These are phyloP conservation scores for Muntiacus reevesi DNA, from an alignment of 2,113 vertebrate species.

Conservation along the genomic window DNA sequence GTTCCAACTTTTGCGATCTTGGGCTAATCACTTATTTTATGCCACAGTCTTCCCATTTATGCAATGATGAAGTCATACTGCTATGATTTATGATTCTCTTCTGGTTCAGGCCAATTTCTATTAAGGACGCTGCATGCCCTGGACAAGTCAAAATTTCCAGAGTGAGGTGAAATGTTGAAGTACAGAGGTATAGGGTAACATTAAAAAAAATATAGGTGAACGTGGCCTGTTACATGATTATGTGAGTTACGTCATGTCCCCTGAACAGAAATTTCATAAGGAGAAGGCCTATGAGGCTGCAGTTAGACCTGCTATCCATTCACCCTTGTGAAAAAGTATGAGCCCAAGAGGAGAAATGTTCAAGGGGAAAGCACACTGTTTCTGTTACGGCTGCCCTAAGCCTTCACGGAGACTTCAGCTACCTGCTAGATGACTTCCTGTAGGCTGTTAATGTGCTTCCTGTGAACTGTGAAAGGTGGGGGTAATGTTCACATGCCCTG, in stretches of 20 bases:
- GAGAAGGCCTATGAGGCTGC: not conserved
- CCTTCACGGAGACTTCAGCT: not conserved
- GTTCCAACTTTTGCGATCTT: slow-evolving; percentile 49
- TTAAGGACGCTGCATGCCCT: slow-evolving; percentile 10
- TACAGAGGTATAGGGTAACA: slow-evolving; percentile 12
- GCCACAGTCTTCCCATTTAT: slow-evolving; percentile 19
- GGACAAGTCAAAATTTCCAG: slow-evolving; percentile 53
- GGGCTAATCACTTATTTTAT: slow-evolving; percentile 33
- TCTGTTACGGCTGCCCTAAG: not conserved
- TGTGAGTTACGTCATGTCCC: slow-evolving; percentile 31
- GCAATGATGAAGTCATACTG: slow-evolving; percentile 41
- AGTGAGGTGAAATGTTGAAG: slow-evolving; percentile 19
- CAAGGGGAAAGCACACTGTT: slow-evolving; percentile 9
- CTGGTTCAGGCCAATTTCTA: slow-evolving; percentile 41
- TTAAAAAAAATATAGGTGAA: slow-evolving; percentile 22
- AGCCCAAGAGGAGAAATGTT: not conserved
- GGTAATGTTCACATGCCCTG: not conserved
- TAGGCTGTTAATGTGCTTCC: not conserved
- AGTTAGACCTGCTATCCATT: not conserved
- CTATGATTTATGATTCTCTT: slow-evolving; percentile 57
- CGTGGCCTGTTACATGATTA: not conserved
- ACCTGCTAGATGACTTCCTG: not conserved
- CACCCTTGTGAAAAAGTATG: not conserved
- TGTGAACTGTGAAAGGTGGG: not conserved
- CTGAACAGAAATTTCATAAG: slow-evolving; percentile 34